Percentiles rank a stretch among this genome's conserved stretches.
These are phyloP conservation scores for Selenia dentaria DNA, from an alignment of 2,888 invertebrate genomes.

Conservation along the genomic window DNA sequence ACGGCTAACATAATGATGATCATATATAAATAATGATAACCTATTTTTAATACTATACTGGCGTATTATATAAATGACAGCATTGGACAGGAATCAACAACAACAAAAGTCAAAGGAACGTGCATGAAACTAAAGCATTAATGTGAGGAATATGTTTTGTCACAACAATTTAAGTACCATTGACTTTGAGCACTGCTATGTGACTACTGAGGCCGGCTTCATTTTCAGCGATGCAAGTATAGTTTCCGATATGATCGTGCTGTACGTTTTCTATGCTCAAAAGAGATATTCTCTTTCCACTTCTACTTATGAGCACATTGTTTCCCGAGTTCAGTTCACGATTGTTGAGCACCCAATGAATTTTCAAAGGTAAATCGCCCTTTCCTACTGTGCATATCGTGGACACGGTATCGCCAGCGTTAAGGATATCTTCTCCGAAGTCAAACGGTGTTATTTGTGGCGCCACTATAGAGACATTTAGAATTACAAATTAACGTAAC, in stretches of 20 bases:
- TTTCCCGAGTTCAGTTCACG: conserved; percentile 62
- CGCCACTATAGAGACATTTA: conserved; percentile 72
- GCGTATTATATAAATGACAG: neutral
- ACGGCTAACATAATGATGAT: too few species aligned
- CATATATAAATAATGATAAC: too few species aligned
- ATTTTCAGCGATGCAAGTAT: conserved; percentile 86
- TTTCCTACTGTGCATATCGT: conserved; percentile 88
- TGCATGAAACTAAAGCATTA: conserved; percentile 19
- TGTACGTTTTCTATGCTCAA: conserved; percentile 85
- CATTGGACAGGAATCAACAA: conserved; percentile 4
- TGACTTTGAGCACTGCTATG: conserved; percentile 87
- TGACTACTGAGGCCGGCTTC: conserved; percentile 86
- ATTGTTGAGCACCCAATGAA: conserved; percentile 89
- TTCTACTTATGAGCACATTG: conserved; percentile 30
- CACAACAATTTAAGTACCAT: conserved; percentile 77
- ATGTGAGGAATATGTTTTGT: conserved; percentile 4
- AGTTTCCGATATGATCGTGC: conserved; percentile 85
- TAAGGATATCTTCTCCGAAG: conserved; percentile 89
- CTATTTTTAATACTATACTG: too few species aligned
- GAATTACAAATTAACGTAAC: neutral
- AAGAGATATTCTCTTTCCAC: conserved; percentile 63
- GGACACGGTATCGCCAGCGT: conserved; percentile 89
- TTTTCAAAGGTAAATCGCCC: conserved; percentile 88
- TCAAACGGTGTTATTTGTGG: conserved; percentile 90
- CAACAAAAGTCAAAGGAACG: neutral